Evolutionary conservation across 2,797 vertebrate genomes (phyloP), one percentile per base, ranked within the genome.

Genomic region (Myotis findleyi): DNA sequence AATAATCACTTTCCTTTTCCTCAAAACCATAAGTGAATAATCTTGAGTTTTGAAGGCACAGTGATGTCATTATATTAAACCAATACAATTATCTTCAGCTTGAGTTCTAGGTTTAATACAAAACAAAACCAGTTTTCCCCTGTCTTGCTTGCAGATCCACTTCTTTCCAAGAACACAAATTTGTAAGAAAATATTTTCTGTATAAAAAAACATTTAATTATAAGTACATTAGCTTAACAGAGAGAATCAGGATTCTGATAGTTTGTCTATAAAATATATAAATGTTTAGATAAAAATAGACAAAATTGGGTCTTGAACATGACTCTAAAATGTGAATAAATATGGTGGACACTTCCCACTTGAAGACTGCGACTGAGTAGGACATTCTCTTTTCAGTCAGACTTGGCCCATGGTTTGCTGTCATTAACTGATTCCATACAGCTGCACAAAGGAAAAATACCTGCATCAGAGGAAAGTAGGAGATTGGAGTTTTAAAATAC

Each of bases 101-200:
- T 66, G 27, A 88, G 12, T 30, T 33, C 8, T 20, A 33, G 36
- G 20, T 44, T 8, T 44, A 47, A 75, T 38, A 47, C 33, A 7
- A 72, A 21, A 53, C 9, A 18, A 14, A 64, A 64, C 2, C 11
- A 2, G 1, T 13, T 51, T 77, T 81, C 13, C 11, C 1, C 23
- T 13, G 66, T 72, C 47, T 90, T 79, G 12, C 23, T 84, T 95
- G 25, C 44, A 88, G n/a, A 62, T 3, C 21, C 25, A 83, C 36
- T 91, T 75, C 47, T 94, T 94, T 51, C 38, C 21, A 66, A 87
- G 92, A 93, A 64, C 23, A 89, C 7, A 75, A 36, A 93, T 77
- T n/a, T 80, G 30, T 59, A 91, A 93, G 27, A 87, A 87, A 83
- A 41, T 57, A 88, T 16, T 68, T 87, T 83, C 44, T 83, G 18